Conservation (phyloP, 2,113 vertebrate species). For the Salvelinus fontinalis region DNA sequence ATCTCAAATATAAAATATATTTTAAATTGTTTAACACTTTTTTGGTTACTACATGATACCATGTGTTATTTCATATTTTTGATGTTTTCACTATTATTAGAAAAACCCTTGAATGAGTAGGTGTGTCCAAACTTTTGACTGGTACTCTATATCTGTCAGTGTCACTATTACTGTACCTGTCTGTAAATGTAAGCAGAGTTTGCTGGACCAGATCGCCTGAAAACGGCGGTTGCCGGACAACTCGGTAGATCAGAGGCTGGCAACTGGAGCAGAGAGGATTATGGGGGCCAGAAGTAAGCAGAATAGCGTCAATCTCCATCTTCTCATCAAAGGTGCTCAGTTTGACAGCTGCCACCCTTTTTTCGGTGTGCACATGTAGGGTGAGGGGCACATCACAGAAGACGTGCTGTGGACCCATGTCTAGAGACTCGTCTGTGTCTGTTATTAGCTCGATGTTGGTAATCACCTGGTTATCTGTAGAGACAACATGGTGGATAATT, state of each 20-base stretch:
- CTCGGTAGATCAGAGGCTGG: conserved; percentile 77
- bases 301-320: conserved; percentile 90
- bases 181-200: conserved; percentile 74
- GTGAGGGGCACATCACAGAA: conserved; percentile 93
- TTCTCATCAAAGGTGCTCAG: conserved; percentile 92
- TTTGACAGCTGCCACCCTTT: conserved; percentile 80
- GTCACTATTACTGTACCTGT: conserved; percentile 76
- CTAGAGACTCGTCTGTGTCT: conserved; percentile 77
- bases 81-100: too few species aligned
- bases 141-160: conserved; percentile 20
- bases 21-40: too few species aligned
- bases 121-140: too few species aligned
- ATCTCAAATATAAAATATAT: too few species aligned
- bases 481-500: too few species aligned
- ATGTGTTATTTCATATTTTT: too few species aligned
- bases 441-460: conserved; percentile 84
- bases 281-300: conserved; percentile 81
- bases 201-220: conserved; percentile 64
- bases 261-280: conserved; percentile 83
- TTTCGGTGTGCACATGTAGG: conserved; percentile 76
- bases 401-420: conserved; percentile 83
- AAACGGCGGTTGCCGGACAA: conserved; percentile 83
- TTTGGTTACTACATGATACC: too few species aligned
- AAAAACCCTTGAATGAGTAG: too few species aligned
- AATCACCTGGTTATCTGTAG: conserved; percentile 70